These are phyloP conservation scores for Spisula solida DNA, from an alignment of 2,888 invertebrate species.

Conservation along the genomic window DNA sequence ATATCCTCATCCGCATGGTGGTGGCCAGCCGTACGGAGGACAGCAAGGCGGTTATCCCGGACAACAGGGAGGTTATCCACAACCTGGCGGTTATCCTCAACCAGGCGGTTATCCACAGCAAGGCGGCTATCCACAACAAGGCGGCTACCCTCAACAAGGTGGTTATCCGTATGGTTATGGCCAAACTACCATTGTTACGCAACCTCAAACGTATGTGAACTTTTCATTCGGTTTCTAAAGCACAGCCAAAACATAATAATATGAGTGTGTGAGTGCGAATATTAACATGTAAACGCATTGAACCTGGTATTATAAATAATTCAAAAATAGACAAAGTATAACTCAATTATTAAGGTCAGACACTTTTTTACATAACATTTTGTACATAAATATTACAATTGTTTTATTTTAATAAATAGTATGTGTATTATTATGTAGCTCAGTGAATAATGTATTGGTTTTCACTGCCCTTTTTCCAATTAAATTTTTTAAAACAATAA, in stretches of 20 bases:
- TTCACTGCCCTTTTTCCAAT: no score
- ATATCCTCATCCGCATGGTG: constrained; percentile 57
- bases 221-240: not conserved
- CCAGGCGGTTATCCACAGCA: constrained; percentile 33
- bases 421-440: no score
- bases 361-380: no score
- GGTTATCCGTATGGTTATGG: constrained; percentile 41
- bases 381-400: no score
- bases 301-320: no score
- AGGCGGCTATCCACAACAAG: constrained; percentile 26
- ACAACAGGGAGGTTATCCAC: constrained; percentile 40
- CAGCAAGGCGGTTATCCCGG: constrained; percentile 44
- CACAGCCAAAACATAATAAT: not conserved
- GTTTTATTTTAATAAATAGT: no score
- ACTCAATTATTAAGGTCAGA: no score
- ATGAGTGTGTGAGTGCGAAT: no score
- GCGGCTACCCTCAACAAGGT: constrained; percentile 37
- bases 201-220: constrained; percentile 47
- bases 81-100: constrained; percentile 39
- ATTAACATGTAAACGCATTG: no score
- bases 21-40: constrained; percentile 9
- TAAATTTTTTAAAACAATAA: no score
- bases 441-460: no score
- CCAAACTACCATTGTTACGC: constrained; percentile 50
- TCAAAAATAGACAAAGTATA: no score